A percentile compares a stretch with the other conserved stretches of the same genome.
These are phyloP conservation scores for Danio choprae DNA, from an alignment of 2,797 vertebrate genomes.

Conservation along the genomic window DNA sequence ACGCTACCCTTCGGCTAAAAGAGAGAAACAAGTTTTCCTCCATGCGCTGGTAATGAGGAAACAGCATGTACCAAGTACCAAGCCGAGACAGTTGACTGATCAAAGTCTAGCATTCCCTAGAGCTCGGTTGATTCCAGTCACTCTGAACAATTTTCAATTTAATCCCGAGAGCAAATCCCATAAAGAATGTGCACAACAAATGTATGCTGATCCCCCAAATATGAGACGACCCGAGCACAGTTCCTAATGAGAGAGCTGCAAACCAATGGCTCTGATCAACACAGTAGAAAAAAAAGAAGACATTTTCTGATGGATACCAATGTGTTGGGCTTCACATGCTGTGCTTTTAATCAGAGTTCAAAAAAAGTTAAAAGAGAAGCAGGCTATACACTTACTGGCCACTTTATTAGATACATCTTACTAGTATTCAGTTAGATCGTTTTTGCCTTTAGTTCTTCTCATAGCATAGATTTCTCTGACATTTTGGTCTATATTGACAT, in stretches of 20 bases:
- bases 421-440: no score
- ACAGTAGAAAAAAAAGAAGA: constrained; percentile 33
- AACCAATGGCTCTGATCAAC: constrained; percentile 39
- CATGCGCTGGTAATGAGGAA: constrained; percentile 42
- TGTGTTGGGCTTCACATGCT: constrained; percentile 2
- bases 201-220: constrained; percentile 52
- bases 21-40: constrained; percentile 23
- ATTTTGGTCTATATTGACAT: no score
- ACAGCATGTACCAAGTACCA: constrained; percentile 33
- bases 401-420: no score
- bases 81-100: constrained; percentile 49
- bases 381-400: no score
- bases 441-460: no score
- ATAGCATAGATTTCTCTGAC: no score
- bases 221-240: constrained; percentile 30
- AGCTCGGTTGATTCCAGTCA: constrained; percentile 39
- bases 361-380: no score
- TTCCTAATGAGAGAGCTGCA: constrained; percentile 39
- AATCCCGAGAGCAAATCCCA: constrained; percentile 41
- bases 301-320: constrained; percentile 7
- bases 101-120: constrained; percentile 45
- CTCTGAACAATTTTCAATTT: constrained; percentile 43
- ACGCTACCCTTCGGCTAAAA: constrained; percentile 6
- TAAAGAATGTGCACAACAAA: constrained; percentile 45
- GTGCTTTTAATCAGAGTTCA: not conserved